phyloP scores from a whole-genome alignment of 1,140 invertebrate species.

The Pollicipes pollicipes region DNA sequence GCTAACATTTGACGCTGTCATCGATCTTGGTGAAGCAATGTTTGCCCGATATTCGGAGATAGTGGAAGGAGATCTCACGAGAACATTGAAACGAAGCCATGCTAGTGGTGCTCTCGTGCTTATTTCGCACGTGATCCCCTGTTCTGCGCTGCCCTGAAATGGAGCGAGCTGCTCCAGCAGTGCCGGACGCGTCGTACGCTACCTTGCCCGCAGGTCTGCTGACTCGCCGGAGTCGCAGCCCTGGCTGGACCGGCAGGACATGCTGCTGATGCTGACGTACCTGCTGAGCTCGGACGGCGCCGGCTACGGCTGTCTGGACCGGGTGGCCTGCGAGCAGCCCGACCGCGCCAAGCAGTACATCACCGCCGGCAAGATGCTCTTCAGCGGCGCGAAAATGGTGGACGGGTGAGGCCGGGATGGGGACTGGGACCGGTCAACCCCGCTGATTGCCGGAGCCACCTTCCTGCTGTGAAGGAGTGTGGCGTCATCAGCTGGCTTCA shows the following conservation, averaged over 20 bases:
- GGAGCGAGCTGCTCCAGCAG: background rate
- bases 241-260: conserved; percentile 26
- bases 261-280: conserved; percentile 30
- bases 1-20: too few relatives aligned
- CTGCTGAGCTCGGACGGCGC: conserved; percentile 42
- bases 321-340: conserved; percentile 52
- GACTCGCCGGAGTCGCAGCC: conserved; percentile 13
- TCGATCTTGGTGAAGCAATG: too few relatives aligned
- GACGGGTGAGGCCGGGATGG: background rate
- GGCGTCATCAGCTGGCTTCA: too few relatives aligned
- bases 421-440: too few relatives aligned
- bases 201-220: conserved; percentile 5
- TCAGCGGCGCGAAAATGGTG: background rate
- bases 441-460: too few relatives aligned
- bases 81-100: too few relatives aligned
- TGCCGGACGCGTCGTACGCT: too few relatives aligned
- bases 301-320: conserved; percentile 47
- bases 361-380: conserved; percentile 45
- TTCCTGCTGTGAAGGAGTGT: too few relatives aligned
- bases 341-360: conserved; percentile 49
- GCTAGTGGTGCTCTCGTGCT: background rate
- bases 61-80: too few relatives aligned
- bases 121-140: background rate
- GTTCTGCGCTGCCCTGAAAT: background rate
- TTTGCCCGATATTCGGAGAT: too few relatives aligned